Base-by-base conservation (phyloP, 2,113 vertebrate genomes). In the Pluvianellus socialis region DNA sequence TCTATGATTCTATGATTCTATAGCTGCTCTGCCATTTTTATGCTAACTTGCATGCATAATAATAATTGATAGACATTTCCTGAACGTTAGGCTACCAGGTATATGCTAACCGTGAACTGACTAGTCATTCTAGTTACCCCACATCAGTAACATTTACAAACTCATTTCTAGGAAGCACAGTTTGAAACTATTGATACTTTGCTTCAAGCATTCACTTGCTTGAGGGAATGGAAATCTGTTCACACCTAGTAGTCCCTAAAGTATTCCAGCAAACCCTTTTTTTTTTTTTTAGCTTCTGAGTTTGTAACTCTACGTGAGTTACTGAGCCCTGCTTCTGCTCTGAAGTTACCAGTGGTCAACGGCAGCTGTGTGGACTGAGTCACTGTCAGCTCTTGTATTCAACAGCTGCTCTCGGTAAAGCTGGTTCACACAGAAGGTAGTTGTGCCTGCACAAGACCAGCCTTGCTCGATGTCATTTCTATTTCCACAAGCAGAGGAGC, bases 371-470 rank as follows among this genome's bases (percentile, higher is more conserved):
- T 13, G 53, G 32, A 49, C 11, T 1, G 2, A 40, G 17, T 10
- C 32, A 47, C 35, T 16, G 8, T 23, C 38, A 35, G 14, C 15
- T 62, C 33, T 61, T 84, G n/a, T 9, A 61, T 19, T 70, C 18
- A 59, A 40, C 16, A 90, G 30, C n/a, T 88, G 44, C 24, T 67
- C 27, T 71, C 27, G 67, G 61, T 8, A 45, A 73, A 68, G 32
- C 7, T 49, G 27, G 19, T 72, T 50, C 71, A 59, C 22, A 30
- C 10, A 35, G 13, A 80, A 77, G 5, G 33, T 49, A 61, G 10
- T 2, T 10, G 8, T 13, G 6, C 6, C 19, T 53, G 14, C 2
- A 1, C 0, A 2, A 56, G 18, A 70, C 4, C 21, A 71, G 35
- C 24, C 44, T 47, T 55, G 6, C 13, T 56, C 5, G 3, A 40